Base-by-base conservation (phyloP, 1,140 invertebrate genomes). In the Notospermus geniculatus region DNA sequence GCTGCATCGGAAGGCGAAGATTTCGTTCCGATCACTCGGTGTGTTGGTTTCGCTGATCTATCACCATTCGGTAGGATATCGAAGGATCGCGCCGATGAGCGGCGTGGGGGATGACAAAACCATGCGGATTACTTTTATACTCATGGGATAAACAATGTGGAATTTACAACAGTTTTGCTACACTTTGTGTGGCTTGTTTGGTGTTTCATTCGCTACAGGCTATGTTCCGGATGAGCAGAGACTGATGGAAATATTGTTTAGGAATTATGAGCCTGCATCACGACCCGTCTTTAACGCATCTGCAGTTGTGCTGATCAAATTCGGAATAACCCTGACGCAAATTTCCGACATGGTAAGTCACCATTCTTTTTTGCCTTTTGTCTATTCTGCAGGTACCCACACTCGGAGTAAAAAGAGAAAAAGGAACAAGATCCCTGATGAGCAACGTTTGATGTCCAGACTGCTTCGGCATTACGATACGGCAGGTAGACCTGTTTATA, bases 261-360 rank as follows among this genome's bases (percentile, higher is more conserved):
- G 53, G 17, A 87, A 91, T 78, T 98, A 99, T 87, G 97, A 98
- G 86, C 90, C 91, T 71, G 87, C 97, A 82, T 94, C 98, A 84
- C 86, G 96, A 77, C 97, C 96, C 60, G 95, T 98, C 74, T 90
- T 90, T 80, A 98, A 98, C 86, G 93, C 96, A 85, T 95, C 93
- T 75, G 92, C 97, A 80, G 91, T 92, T 74, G 89, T 98, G 75
- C 88, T 91, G 83, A 90, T 98, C 83, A 94, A 90, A 84, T 97
- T 98, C 85, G 95, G 95, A 79, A 88, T 98, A 83, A 97, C 93
- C 74, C 88, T 98, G 79, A 96, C 96, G 88, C 96, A 98, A 88
- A 96, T 98, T 82, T 97, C 98, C 82, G 96, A 99, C 86, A 95
- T 99, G 89, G 96, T 98, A 88, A 90, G 91, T 82, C 1, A 53